Evolutionary conservation across 2,888 invertebrate species (phyloP).

Genomic region (Hyalella azteca): DNA sequence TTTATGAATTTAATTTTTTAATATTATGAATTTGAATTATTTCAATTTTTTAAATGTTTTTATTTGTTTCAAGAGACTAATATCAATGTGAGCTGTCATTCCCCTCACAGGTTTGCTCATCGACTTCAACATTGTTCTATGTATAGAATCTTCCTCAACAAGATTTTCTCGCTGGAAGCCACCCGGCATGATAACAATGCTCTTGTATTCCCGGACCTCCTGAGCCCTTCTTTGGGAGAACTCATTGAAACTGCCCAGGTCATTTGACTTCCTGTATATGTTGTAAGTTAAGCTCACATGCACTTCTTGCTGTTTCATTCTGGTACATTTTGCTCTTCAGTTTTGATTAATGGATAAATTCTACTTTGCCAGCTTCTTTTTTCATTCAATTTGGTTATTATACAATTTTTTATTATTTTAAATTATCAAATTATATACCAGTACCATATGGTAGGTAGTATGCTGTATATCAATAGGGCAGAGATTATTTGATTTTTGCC

Average conservation of each 20-base stretch:
- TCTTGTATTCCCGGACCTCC: conserved; percentile 51
- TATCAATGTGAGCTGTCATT: neutral
- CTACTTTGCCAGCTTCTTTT: no score
- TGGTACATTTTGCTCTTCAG: no score
- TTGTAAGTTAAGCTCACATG: no score
- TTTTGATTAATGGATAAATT: no score
- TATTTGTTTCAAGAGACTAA: neutral
- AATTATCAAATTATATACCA: no score
- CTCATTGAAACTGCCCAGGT: conserved; percentile 71
- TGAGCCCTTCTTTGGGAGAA: conserved; percentile 49
- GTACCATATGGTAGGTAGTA: no score
- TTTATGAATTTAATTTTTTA: neutral
- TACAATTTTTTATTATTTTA: no score
- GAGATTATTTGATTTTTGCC: no score
- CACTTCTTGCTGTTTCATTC: no score
- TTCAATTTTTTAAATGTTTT: neutral
- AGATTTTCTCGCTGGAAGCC: conserved; percentile 43
- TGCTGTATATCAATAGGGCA: no score
- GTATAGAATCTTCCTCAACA: conserved; percentile 44
- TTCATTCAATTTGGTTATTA: no score
- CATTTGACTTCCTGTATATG: conserved; percentile 94
- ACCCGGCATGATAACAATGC: conserved; percentile 48
- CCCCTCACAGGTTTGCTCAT: neutral
- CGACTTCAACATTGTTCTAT: conserved; percentile 34
- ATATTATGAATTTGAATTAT: neutral